These are phyloP conservation scores for Zaprionus kolodkinae DNA, from an alignment of 1,140 invertebrate genomes.

Conservation along the genomic window DNA sequence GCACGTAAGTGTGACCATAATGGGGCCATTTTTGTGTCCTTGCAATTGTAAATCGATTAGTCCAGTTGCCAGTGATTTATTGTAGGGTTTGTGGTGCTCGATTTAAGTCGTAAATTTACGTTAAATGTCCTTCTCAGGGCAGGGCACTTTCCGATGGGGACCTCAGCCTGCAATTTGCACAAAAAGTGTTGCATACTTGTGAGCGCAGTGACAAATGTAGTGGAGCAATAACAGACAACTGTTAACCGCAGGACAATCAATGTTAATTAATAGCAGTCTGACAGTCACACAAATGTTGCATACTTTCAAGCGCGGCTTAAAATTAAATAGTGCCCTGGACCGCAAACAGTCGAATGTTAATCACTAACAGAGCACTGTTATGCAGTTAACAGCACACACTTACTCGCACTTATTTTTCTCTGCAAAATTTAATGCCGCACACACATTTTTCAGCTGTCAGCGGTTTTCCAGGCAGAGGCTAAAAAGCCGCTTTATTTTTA, in stretches of 20 bases:
- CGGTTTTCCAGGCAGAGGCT: constrained; percentile 39
- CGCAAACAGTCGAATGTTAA: constrained; percentile 10
- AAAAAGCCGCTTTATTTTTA: constrained; percentile 61
- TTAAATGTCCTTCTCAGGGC: background rate
- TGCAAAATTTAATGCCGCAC: constrained; percentile 60
- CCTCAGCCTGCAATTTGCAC: background rate
- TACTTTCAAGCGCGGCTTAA: constrained; percentile 11
- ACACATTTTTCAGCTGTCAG: constrained; percentile 55
- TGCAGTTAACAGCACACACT: background rate
- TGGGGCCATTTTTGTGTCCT: background rate
- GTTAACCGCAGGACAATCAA: background rate
- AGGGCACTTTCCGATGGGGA: background rate
- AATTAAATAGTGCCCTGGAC: background rate
- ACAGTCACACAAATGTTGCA: background rate
- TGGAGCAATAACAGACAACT: background rate
- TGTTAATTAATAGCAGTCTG: background rate
- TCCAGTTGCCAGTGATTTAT: constrained; percentile 14
- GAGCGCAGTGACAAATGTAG: background rate
- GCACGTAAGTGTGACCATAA: constrained; percentile 86
- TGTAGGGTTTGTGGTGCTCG: background rate
- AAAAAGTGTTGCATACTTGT: constrained; percentile 6
- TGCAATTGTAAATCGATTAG: constrained; percentile 23
- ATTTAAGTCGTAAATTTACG: background rate
- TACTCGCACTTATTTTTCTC: constrained; percentile 26
- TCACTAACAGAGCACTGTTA: constrained; percentile 9